Base-by-base conservation (phyloP, 2,797 vertebrate species). In the Kryptopterus vitreolus region DNA sequence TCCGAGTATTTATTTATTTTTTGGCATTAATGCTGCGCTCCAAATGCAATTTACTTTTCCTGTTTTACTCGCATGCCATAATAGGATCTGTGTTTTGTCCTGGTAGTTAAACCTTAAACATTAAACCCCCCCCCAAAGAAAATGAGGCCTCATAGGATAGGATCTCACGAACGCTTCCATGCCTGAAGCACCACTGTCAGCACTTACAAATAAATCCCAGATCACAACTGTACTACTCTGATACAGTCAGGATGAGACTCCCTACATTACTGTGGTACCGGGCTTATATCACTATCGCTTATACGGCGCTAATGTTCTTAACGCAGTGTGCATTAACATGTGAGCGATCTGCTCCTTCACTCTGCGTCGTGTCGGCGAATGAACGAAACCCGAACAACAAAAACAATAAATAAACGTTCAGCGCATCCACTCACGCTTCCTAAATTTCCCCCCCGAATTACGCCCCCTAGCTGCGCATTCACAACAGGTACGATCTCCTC, bases 171-270 rank as follows among this genome's bases (percentile, higher is more conserved):
- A 74, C 50, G 43, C 78, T 78, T 66, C 59, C 31, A 58, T 82
- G 78, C 76, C 71, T 77, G 76, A 55, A 46, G 48, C 66, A 73
- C 61, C 73, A 55, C 80, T 84, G 55, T 82, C 72, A 86, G 48
- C 59, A 52, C 76, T 72, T 52, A 63, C 46, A 57, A 84, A 84
- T 82, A 81, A 43, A 75, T 61, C 61, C 77, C 59, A 78, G 78
- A 65, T 70, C 7, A 31, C 35, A 76, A 57, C 59, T 63, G 76
- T 69, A 79, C 71, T 50, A 33, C 57, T 80, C 31, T 75, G 33
- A 57, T 52, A 26, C 68, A 66, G 71, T n/a, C 24, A 57, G 15
- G 31, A 24, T 48, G 43, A 79, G 38, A 81, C 18, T 58, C 38
- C 6, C 46, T 57, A 20, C 59, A 46, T 73, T 82, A 66, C 33